Percentiles rank a stretch among this genome's conserved stretches.
Conservation (phyloP, 2,888 invertebrate genomes). For the Synanthedon vespiformis region DNA sequence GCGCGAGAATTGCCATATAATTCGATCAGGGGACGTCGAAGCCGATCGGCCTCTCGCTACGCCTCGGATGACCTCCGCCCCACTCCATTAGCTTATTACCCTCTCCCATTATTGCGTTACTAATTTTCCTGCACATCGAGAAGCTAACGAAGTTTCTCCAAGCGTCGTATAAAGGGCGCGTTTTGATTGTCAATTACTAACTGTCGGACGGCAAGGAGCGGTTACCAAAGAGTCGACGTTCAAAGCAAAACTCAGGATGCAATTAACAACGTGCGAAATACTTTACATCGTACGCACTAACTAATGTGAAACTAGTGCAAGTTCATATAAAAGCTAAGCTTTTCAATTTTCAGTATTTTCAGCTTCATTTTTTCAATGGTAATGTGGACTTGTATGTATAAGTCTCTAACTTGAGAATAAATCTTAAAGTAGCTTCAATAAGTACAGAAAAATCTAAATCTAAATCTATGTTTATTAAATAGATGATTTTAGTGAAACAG, state of each 20-base stretch:
- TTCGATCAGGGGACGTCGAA: constrained; percentile 34
- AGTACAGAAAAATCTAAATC: no score
- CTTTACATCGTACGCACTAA: no score
- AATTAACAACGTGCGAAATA: constrained; percentile 30
- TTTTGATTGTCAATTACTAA: constrained; percentile 66
- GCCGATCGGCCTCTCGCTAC: constrained; percentile 26
- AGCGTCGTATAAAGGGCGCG: constrained; percentile 46
- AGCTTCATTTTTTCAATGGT: no score
- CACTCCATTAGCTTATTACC: constrained; percentile 63
- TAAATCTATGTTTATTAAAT: no score
- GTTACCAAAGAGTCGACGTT: constrained; percentile 15
- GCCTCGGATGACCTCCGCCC: constrained; percentile 40
- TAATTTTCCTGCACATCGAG: constrained; percentile 63
- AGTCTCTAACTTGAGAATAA: no score
- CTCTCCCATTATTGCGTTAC: constrained; percentile 60
- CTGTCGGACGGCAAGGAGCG: constrained; percentile 50
- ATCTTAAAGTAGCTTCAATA: no score
- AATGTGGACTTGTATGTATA: no score
- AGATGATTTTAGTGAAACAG: no score
- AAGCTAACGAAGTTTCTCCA: constrained; percentile 57
- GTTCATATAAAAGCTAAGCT: no score
- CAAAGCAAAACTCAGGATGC: constrained; percentile 52
- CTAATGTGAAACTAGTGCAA: no score
- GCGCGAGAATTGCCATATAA: constrained; percentile 44
- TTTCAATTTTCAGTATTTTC: no score